These are phyloP conservation scores for Dicentrarchus labrax DNA, from an alignment of 2,113 vertebrate genomes.

Conservation along the genomic window DNA sequence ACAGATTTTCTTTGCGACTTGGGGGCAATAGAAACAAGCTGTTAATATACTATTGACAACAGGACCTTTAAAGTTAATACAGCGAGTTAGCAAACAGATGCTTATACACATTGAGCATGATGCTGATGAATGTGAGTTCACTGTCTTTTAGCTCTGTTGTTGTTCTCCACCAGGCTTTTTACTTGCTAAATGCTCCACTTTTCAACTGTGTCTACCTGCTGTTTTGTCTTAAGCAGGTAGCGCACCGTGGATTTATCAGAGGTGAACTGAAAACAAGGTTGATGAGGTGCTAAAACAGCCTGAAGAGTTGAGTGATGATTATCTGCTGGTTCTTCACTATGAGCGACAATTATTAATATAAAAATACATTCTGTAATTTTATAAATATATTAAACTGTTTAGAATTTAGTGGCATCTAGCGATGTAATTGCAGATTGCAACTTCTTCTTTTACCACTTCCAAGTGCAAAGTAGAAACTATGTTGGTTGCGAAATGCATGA, in stretches of 20 bases:
- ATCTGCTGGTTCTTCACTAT: not conserved
- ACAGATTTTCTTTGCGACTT: not conserved
- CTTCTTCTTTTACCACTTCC: too few species aligned
- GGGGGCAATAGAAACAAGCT: too few species aligned
- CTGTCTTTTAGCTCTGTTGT: not conserved
- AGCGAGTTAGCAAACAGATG: not conserved
- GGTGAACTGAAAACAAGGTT: not conserved
- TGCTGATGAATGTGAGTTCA: not conserved
- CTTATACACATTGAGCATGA: too few species aligned
- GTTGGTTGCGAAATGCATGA: too few species aligned
- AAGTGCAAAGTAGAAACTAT: too few species aligned
- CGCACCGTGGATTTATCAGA: not conserved
- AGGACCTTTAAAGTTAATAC: too few species aligned
- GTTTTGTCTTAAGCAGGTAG: not conserved
- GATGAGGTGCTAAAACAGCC: not conserved
- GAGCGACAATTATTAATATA: not conserved
- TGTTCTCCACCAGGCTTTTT: too few species aligned
- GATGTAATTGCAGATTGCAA: too few species aligned
- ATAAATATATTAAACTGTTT: too few species aligned
- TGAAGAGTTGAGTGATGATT: not conserved
- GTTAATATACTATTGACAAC: not conserved
- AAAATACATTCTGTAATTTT: too few species aligned
- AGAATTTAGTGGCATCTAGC: too few species aligned
- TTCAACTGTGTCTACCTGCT: not conserved
- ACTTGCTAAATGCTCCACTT: not conserved